These are phyloP conservation scores for Busseola fusca DNA, from an alignment of 2,888 invertebrate species.

Conservation along the genomic window DNA sequence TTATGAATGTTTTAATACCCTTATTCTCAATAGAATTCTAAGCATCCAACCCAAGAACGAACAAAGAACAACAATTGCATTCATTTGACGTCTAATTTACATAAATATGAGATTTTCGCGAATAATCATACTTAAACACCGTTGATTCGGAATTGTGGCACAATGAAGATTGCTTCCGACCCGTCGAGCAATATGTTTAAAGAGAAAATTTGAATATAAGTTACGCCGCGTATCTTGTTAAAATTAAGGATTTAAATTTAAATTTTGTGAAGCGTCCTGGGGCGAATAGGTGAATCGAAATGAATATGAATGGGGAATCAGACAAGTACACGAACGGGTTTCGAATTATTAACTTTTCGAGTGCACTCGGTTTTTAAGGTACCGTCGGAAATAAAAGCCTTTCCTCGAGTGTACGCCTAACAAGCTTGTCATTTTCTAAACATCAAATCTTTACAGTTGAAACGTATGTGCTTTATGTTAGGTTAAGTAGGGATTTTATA, in stretches of 20 bases:
- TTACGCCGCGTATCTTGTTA: slow-evolving; percentile 83
- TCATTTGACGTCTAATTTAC: slow-evolving; percentile 82
- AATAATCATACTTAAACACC: slow-evolving; percentile 82
- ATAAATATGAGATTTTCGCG: slow-evolving; percentile 85
- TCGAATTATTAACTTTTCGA: slow-evolving; percentile 88
- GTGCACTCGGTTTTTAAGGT: slow-evolving; percentile 74
- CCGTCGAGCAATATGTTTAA: slow-evolving; percentile 76
- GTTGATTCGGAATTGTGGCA: slow-evolving; percentile 80
- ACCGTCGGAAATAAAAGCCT: slow-evolving; percentile 74
- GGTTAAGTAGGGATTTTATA: slow-evolving; percentile 10
- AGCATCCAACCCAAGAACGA: slow-evolving; percentile 57
- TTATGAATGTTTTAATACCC: slow-evolving; percentile 21
- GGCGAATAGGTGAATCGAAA: slow-evolving; percentile 87
- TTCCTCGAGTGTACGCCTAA: slow-evolving; percentile 74
- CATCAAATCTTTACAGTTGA: slow-evolving; percentile 61
- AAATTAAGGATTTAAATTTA: slow-evolving; percentile 86
- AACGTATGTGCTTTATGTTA: slow-evolving; percentile 11
- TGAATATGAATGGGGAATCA: slow-evolving; percentile 88
- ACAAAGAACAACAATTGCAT: slow-evolving; percentile 80
- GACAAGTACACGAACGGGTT: slow-evolving; percentile 83
- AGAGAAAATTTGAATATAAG: slow-evolving; percentile 65
- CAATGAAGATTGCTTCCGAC: slow-evolving; percentile 84
- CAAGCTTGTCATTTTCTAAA: slow-evolving; percentile 78
- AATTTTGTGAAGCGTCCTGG: slow-evolving; percentile 78
- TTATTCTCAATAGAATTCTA: slow-evolving; percentile 46